These are phyloP conservation scores for Upupa epops DNA, from an alignment of 2,113 vertebrate species.

Conservation along the genomic window DNA sequence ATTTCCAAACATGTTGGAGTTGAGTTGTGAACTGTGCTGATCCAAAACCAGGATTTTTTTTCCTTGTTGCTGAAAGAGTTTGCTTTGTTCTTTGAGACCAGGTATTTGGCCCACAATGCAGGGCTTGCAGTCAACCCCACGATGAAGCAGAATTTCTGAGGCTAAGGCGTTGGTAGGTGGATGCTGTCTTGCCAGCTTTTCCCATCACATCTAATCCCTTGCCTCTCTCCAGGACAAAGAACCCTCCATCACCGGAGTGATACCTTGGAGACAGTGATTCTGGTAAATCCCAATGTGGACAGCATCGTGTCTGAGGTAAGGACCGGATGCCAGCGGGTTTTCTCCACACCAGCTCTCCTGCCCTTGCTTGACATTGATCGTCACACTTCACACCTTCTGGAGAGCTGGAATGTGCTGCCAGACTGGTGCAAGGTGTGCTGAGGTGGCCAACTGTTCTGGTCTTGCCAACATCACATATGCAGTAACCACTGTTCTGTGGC, in stretches of 20 bases:
- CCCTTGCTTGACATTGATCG: neutral
- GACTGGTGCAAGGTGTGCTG: neutral
- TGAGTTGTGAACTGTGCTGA: neutral
- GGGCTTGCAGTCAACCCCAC: neutral
- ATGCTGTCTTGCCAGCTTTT: neutral
- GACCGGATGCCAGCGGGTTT: neutral
- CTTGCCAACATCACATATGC: neutral
- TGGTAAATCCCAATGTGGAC: conserved; percentile 89
- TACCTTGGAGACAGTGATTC: conserved; percentile 85
- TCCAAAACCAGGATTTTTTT: neutral
- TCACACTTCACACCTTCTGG: neutral
- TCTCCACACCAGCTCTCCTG: neutral
- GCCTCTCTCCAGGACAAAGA: conserved; percentile 84
- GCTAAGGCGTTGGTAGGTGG: neutral
- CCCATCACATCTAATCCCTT: neutral
- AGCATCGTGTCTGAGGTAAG: conserved; percentile 86
- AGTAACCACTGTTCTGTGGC: neutral
- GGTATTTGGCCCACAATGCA: neutral
- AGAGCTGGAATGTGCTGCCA: neutral
- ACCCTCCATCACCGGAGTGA: conserved; percentile 89
- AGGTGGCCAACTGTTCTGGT: neutral
- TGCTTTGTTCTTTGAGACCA: neutral
- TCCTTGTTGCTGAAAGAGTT: neutral
- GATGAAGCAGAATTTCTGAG: neutral
- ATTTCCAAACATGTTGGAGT: neutral